These are phyloP conservation scores for Caloenas nicobarica DNA, from an alignment of 2,113 vertebrate species.

Conservation along the genomic window DNA sequence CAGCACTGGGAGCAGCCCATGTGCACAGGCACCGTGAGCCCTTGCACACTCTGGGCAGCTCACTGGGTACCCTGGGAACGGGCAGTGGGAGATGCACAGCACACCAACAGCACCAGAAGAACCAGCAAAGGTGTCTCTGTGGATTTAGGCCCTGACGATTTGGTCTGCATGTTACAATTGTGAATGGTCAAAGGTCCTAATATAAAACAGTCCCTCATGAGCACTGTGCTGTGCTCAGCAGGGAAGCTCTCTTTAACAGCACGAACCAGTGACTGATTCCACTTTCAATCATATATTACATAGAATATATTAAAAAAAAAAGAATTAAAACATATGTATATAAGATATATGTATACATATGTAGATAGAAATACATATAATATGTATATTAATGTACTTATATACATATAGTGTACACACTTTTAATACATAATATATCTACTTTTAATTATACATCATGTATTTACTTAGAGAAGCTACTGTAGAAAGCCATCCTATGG, in stretches of 20 bases:
- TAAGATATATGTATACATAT: neutral
- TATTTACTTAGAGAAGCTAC: neutral
- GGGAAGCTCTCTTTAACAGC: neutral
- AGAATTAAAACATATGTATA: neutral
- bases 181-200: neutral
- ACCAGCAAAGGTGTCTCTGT: neutral
- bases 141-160: neutral
- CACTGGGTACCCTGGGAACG: neutral
- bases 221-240: neutral
- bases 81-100: neutral
- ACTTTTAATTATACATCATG: neutral
- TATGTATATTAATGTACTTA: neutral
- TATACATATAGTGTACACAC: neutral
- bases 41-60: fast-evolving
- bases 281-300: neutral
- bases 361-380: neutral
- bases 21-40: fast-evolving
- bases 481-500: neutral
- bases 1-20: fast-evolving
- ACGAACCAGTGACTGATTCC: neutral
- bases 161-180: neutral
- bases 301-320: neutral
- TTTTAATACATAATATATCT: neutral
- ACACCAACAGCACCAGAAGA: neutral
- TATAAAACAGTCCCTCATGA: neutral